A percentile compares a stretch with the other conserved stretches of the same genome.
phyloP scores from a whole-genome alignment of 2,113 vertebrate species.

The Stigmatopora argus region DNA sequence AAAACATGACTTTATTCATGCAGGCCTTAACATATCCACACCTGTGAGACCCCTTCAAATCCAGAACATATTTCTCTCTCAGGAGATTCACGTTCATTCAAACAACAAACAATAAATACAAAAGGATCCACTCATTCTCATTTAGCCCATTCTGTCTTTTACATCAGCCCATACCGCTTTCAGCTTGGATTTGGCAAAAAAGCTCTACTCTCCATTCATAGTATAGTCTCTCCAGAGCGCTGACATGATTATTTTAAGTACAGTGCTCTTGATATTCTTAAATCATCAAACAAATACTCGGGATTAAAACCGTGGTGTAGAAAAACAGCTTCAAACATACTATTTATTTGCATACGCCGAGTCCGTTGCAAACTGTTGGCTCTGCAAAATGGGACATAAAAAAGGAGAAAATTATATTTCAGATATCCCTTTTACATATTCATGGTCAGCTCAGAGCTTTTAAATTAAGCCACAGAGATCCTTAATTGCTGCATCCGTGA shows the following conservation, averaged over 20 bases:
- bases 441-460: constrained; percentile 54
- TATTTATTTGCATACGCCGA: constrained; percentile 32
- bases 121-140: neutral
- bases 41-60: constrained; percentile 28
- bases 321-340: constrained; percentile 41
- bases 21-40: constrained; percentile 17
- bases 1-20: constrained; percentile 10
- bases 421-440: constrained; percentile 60
- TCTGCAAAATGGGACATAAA: constrained; percentile 37
- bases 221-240: constrained; percentile 6
- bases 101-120: neutral
- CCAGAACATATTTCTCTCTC: constrained; percentile 23
- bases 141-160: constrained; percentile 1
- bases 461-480: constrained; percentile 50
- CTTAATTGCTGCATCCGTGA: constrained; percentile 12
- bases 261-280: constrained; percentile 32
- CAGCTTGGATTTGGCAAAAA: constrained; percentile 26
- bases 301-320: constrained; percentile 28
- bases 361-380: constrained; percentile 25
- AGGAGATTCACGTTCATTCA: constrained; percentile 16
- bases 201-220: constrained; percentile 36
- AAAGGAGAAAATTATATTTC: constrained; percentile 33
- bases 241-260: constrained; percentile 25
- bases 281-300: constrained; percentile 36
- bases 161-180: constrained; percentile 23